These are phyloP conservation scores for Encarsia formosa DNA, from an alignment of 2,888 invertebrate species.

Conservation along the genomic window DNA sequence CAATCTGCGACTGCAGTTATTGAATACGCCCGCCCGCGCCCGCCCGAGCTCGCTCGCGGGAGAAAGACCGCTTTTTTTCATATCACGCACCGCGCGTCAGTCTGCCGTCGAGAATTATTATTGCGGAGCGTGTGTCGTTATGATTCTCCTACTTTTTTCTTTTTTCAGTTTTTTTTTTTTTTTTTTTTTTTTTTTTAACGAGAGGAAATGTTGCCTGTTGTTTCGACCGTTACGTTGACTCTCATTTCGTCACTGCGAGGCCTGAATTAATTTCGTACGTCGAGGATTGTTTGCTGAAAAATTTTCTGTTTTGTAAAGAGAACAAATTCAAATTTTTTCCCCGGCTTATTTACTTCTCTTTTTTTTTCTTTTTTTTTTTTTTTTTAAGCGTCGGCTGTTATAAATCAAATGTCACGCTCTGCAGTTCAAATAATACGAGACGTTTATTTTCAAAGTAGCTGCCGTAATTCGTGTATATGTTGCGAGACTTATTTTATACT, in stretches of 20 bases:
- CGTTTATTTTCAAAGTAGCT: too few relatives aligned
- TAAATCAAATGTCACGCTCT: too few relatives aligned
- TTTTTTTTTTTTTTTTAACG: conserved; percentile 4
- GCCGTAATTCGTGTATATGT: too few relatives aligned
- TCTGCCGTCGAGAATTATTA: conserved; percentile 2
- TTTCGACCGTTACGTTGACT: conserved; percentile 7
- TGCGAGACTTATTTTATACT: too few relatives aligned
- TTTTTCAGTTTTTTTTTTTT: not conserved
- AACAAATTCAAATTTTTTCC: too few relatives aligned
- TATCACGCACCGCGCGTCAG: conserved; percentile 2
- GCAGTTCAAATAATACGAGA: too few relatives aligned
- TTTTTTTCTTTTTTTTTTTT: too few relatives aligned
- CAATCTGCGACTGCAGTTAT: conserved; percentile 43
- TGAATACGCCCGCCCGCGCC: conserved; percentile 32
- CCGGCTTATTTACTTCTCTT: too few relatives aligned
- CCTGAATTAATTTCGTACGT: not conserved
- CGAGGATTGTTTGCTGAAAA: conserved; percentile 12
- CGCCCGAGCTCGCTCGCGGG: not conserved
- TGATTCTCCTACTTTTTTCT: not conserved
- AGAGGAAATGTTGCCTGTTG: conserved; percentile 4
- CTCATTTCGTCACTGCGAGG: not conserved
- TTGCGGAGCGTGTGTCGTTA: too few relatives aligned
- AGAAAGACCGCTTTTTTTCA: conserved; percentile 10
- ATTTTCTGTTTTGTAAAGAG: too few relatives aligned
- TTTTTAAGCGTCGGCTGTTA: too few relatives aligned